These are phyloP conservation scores for Conopomorpha cramerella DNA, from an alignment of 1,140 invertebrate genomes.

Conservation along the genomic window DNA sequence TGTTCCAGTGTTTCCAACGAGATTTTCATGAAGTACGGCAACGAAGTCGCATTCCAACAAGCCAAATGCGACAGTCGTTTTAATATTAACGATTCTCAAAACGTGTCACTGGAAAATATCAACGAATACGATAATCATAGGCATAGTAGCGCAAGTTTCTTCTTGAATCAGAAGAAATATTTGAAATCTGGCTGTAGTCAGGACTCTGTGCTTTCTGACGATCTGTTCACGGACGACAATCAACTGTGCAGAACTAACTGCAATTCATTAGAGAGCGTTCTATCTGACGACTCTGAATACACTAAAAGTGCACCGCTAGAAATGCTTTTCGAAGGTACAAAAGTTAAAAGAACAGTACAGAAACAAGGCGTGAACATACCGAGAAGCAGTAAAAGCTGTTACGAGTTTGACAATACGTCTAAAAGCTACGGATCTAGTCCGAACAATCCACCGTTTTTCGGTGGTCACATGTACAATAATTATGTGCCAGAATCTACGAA, in stretches of 20 bases:
- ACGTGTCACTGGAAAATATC: slow-evolving; percentile 54
- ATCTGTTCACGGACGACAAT: slow-evolving; percentile 64
- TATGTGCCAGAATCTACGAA: slow-evolving; percentile 25
- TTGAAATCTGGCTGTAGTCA: slow-evolving; percentile 65
- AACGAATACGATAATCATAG: slow-evolving; percentile 53
- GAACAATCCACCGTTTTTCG: slow-evolving; percentile 51
- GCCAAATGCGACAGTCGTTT: slow-evolving; percentile 45
- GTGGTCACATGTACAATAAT: slow-evolving; percentile 51
- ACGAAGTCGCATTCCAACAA: slow-evolving; percentile 53
- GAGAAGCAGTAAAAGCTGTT: slow-evolving; percentile 52
- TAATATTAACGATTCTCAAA: slow-evolving; percentile 50
- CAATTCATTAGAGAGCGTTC: slow-evolving; percentile 77
- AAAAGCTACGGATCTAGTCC: slow-evolving; percentile 67
- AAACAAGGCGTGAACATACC: slow-evolving; percentile 29
- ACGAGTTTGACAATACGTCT: slow-evolving; percentile 57
- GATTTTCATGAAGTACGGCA: slow-evolving; percentile 56
- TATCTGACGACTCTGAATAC: slow-evolving; percentile 78
- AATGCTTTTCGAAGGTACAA: slow-evolving; percentile 65
- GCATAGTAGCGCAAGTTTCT: slow-evolving; percentile 69
- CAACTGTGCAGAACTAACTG: slow-evolving; percentile 65
- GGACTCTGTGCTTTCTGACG: slow-evolving; percentile 77
- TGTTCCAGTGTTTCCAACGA: slow-evolving; percentile 58
- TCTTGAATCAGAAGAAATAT: slow-evolving; percentile 64
- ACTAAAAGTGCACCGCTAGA: slow-evolving; percentile 77
- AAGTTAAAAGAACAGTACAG: slow-evolving; percentile 26